Base-by-base conservation (phyloP, 2,113 vertebrate genomes). In the Oncorhynchus nerka region DNA sequence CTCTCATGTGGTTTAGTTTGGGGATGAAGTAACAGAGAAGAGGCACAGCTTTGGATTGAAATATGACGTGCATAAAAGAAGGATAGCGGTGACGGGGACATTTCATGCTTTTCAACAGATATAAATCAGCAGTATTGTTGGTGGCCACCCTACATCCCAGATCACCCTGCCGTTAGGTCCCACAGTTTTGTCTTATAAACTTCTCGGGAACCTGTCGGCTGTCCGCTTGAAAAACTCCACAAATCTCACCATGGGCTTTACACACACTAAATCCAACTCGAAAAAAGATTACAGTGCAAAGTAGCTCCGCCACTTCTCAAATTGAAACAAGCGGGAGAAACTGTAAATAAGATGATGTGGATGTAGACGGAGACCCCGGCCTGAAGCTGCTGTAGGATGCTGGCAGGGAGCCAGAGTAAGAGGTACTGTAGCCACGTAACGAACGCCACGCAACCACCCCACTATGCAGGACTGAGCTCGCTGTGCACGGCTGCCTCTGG, bases 201-300 rank as follows among this genome's bases (percentile, higher is more conserved):
- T 75, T 45, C 34, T 4, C 11, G 78, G 79, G 68, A 81, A 67
- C 75, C 65, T 75, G 61, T 71, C n/a, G 73, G 66, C 30, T n/a
- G 68, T 68, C 62, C 51, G 9, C 26, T 13, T 26, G 19, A 24
- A 62, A 62, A 24, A 55, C 28, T n/a, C 19, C 34, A 74, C 70
- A 32, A 24, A 1, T 7, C 51, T 45, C 39, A 45, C 39, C 9
- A 45, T 45, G 9, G 66, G 48, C 5, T 66, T 59, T n/a, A 59
- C 71, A 20, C 45, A n/a, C 28, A 32, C 20, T 74, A 64, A 73
- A 28, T 68, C 30, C 13, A n/a, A 45, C 24, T 15, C 22, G 20
- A 81, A 45, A 79, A 82, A 32, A 24, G 4, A 66, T 45, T 11
- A 45, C 39, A 45, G 39, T 45, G 9, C 39, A 45, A 76, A 61